Percentiles rank a stretch among this genome's conserved stretches.
These are phyloP conservation scores for Nomada ferruginata DNA, from an alignment of 2,888 invertebrate species.

Conservation along the genomic window DNA sequence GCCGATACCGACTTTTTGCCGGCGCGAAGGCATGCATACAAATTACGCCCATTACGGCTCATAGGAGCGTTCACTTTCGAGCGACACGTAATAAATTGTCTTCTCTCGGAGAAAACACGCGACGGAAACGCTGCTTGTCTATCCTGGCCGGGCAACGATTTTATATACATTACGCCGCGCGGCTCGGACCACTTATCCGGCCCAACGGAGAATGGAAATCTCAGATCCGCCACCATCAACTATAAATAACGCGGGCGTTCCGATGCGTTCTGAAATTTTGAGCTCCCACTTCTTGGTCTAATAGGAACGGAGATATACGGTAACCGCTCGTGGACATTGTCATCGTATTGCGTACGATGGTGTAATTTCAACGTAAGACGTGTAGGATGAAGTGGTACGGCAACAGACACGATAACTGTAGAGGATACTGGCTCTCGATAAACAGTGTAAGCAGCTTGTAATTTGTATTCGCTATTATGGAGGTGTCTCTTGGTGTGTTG, in stretches of 20 bases:
- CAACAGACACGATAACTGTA: slow-evolving; percentile 13
- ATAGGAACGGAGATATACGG: neutral
- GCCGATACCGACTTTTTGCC: slow-evolving; percentile 68
- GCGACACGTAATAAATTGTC: slow-evolving; percentile 65
- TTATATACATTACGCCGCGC: slow-evolving; percentile 37
- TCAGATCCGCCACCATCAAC: slow-evolving; percentile 3
- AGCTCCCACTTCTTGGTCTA: neutral
- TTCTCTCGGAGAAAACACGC: slow-evolving; percentile 49
- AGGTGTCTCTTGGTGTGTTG: slow-evolving; percentile 9
- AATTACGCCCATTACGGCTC: slow-evolving; percentile 68
- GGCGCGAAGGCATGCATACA: slow-evolving; percentile 68
- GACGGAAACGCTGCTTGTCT: slow-evolving; percentile 53
- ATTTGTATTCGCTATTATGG: slow-evolving; percentile 27
- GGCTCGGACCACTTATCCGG: slow-evolving; percentile 39
- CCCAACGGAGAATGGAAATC: slow-evolving; percentile 32
- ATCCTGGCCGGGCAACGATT: slow-evolving; percentile 39
- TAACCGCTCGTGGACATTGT: neutral
- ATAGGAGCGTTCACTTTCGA: slow-evolving; percentile 61
- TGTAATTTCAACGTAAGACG: no score
- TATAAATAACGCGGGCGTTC: slow-evolving; percentile 23
- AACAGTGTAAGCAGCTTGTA: slow-evolving; percentile 15
- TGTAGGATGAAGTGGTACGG: slow-evolving; percentile 13
- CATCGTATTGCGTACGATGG: neutral
- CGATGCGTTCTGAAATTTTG: slow-evolving; percentile 3
- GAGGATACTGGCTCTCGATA: slow-evolving; percentile 7